Percentiles rank a stretch among this genome's conserved stretches.
phyloP scores from a whole-genome alignment of 2,888 invertebrate genomes.

The Amphipoea oculea region DNA sequence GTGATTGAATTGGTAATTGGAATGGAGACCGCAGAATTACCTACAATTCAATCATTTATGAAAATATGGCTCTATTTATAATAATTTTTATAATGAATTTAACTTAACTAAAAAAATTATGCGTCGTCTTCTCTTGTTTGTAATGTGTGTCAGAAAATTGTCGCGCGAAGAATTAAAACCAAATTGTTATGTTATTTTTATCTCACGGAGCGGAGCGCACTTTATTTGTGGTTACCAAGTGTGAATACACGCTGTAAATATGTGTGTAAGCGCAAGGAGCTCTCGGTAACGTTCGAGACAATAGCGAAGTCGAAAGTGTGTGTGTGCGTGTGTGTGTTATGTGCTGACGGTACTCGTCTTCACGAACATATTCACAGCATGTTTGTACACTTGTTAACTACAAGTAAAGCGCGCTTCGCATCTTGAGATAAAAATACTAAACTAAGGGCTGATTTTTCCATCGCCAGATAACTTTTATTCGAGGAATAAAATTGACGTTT shows the following conservation, averaged over 20 bases:
- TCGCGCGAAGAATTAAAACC: not conserved
- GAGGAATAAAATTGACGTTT: too few species aligned
- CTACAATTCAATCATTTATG: not conserved
- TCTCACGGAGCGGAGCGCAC: not conserved
- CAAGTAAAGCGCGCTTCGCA: not conserved
- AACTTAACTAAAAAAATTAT: not conserved
- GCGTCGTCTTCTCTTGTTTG: not conserved
- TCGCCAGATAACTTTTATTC: too few species aligned
- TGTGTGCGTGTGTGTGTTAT: not conserved
- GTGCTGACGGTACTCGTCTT: not conserved
- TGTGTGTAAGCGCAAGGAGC: not conserved
- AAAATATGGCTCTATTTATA: not conserved
- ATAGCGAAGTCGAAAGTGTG: too few species aligned
- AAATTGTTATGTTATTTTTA: not conserved
- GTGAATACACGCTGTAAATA: not conserved
- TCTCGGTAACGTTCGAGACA: not conserved
- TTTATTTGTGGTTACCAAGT: not conserved
- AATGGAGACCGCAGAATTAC: slow-evolving; percentile 7
- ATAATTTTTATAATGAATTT: not conserved
- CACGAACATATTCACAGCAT: not conserved
- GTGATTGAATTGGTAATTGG: slow-evolving; percentile 30
- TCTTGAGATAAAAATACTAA: not conserved
- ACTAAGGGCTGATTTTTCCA: too few species aligned
- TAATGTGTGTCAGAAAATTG: not conserved
- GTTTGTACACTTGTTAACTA: not conserved